A percentile compares a stretch with the other conserved stretches of the same genome.
Conservation (phyloP, 2,797 vertebrate species). For the Spheniscus humboldti region DNA sequence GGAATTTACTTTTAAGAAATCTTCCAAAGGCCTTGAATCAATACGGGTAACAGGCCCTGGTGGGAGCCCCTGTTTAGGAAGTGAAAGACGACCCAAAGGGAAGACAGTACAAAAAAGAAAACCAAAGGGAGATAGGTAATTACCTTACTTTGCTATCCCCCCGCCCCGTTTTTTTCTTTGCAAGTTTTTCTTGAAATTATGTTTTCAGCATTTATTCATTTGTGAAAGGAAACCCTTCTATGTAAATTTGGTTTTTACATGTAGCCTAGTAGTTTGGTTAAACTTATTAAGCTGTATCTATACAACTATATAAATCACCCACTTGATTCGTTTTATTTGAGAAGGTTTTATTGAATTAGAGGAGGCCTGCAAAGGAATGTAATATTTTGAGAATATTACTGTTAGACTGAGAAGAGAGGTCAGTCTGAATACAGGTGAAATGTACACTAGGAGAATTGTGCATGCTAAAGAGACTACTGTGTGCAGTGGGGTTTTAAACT, state of each 20-base stretch:
- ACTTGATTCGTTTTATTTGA: background rate
- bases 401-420: background rate
- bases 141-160: slow-evolving; percentile 16
- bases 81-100: slow-evolving; percentile 86
- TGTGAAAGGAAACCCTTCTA: background rate
- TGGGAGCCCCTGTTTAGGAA: slow-evolving; percentile 83
- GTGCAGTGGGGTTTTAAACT: background rate
- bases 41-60: slow-evolving; percentile 87
- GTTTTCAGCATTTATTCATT: background rate
- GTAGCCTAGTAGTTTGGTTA: background rate
- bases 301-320: background rate
- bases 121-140: slow-evolving; percentile 87
- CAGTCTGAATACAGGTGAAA: background rate
- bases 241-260: background rate
- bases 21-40: slow-evolving; percentile 88
- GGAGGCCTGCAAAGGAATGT: background rate
- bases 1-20: slow-evolving; percentile 88
- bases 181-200: slow-evolving; percentile 9
- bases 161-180: background rate
- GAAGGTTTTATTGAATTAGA: background rate
- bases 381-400: background rate
- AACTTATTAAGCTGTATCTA: background rate
- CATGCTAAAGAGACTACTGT: background rate
- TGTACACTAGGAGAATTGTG: background rate
- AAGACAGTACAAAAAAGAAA: slow-evolving; percentile 85